Evolutionary conservation across 2,797 vertebrate species (phyloP).

Genomic region (Cyclopterus lumpus): DNA sequence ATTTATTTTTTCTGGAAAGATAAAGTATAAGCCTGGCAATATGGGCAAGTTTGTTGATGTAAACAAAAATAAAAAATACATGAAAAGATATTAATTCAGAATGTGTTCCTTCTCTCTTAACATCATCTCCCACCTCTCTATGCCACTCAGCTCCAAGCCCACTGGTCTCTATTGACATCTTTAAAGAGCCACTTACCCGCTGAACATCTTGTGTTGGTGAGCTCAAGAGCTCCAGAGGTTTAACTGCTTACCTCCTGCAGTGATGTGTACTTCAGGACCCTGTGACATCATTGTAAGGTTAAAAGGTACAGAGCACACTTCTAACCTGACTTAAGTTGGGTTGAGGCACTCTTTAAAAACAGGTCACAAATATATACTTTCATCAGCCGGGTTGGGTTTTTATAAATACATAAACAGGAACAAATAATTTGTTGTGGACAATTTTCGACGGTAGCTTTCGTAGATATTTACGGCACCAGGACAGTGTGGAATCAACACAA

Average conservation of each 20-base stretch:
- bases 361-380: background rate
- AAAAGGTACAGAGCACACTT: too few species aligned
- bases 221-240: background rate
- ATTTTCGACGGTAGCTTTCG: constrained; percentile 3
- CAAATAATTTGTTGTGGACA: background rate
- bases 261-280: background rate
- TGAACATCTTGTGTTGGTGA: background rate
- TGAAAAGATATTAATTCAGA: background rate
- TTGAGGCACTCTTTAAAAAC: background rate
- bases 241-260: background rate
- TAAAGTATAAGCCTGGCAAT: background rate
- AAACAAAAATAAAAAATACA: background rate
- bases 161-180: background rate
- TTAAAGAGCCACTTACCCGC: background rate
- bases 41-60: background rate
- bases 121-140: background rate
- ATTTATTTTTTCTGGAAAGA: background rate
- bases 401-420: background rate
- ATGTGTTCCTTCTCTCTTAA: background rate
- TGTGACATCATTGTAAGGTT: too few species aligned
- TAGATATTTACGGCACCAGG: background rate
- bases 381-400: background rate
- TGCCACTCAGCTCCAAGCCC: background rate
- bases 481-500: background rate
- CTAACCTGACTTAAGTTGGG: too few species aligned